Evolutionary conservation across 2,888 invertebrate genomes (phyloP).

Genomic region (Muschampia plurimacula): DNA sequence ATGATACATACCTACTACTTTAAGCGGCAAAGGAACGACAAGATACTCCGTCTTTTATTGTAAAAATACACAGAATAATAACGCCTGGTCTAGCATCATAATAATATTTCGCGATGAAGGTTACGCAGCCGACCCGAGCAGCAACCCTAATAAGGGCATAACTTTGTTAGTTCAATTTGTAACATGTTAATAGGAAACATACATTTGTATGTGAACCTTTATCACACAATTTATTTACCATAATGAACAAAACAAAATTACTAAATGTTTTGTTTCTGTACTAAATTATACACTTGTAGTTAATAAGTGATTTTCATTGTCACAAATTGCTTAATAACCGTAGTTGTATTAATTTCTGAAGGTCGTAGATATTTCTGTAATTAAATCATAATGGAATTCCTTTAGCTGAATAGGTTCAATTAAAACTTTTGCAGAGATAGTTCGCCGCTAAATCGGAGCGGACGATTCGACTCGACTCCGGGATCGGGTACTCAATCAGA

Average conservation of each 20-base stretch:
- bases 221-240: too few species aligned
- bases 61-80: too few species aligned
- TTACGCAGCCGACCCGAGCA: not conserved
- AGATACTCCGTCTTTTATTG: too few species aligned
- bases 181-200: not conserved
- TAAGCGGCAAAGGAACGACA: too few species aligned
- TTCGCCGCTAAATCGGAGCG: slow-evolving; percentile 24
- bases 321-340: too few species aligned
- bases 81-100: slow-evolving; percentile 1
- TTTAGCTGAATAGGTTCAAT: not conserved
- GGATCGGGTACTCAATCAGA: slow-evolving; percentile 22
- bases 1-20: too few species aligned
- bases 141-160: not conserved
- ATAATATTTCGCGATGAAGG: not conserved
- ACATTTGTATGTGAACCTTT: not conserved
- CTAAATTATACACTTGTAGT: too few species aligned
- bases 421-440: slow-evolving; percentile 25
- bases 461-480: slow-evolving; percentile 3
- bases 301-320: too few species aligned
- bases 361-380: not conserved
- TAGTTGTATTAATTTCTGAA: not conserved
- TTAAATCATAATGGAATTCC: not conserved
- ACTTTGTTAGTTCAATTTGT: not conserved
- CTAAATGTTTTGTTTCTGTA: too few species aligned
- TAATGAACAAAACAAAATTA: too few species aligned